A percentile compares a stretch with the other conserved stretches of the same genome.
These are phyloP conservation scores for Cephus pulcher DNA, from an alignment of 2,888 invertebrate species.

Conservation along the genomic window DNA sequence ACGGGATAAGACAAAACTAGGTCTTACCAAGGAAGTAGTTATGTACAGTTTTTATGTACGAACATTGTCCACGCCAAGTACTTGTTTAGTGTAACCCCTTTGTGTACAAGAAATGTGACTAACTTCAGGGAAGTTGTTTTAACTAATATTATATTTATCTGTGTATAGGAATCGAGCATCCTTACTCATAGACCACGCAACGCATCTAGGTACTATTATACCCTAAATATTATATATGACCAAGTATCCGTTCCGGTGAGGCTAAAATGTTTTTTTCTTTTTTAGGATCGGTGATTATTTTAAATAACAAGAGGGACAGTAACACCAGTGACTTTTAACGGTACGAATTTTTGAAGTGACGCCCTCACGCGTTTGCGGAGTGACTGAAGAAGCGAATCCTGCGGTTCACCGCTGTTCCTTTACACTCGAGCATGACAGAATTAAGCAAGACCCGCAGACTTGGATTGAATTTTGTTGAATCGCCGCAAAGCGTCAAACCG, in stretches of 20 bases:
- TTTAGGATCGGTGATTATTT: background rate
- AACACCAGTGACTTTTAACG: background rate
- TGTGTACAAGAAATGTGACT: background rate
- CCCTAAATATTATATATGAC: background rate
- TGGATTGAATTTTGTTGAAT: background rate
- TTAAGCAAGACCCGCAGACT: background rate
- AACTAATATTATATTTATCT: background rate
- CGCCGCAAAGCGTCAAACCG: background rate
- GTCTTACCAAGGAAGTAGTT: constrained; percentile 40
- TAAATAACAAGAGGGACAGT: background rate
- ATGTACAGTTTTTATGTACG: background rate
- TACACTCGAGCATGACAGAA: background rate
- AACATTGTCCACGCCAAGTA: background rate
- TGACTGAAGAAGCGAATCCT: background rate
- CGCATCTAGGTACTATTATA: background rate
- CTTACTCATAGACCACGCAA: background rate
- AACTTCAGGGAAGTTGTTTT: background rate
- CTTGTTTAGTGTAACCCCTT: background rate
- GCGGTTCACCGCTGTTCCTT: background rate
- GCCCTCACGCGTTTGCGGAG: background rate
- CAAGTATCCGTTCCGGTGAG: background rate
- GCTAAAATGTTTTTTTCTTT: background rate
- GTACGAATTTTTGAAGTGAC: background rate
- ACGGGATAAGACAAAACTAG: constrained; percentile 35
- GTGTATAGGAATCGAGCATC: background rate